Conservation (phyloP, 2,888 invertebrate genomes). For the Orgyia antiqua region DNA sequence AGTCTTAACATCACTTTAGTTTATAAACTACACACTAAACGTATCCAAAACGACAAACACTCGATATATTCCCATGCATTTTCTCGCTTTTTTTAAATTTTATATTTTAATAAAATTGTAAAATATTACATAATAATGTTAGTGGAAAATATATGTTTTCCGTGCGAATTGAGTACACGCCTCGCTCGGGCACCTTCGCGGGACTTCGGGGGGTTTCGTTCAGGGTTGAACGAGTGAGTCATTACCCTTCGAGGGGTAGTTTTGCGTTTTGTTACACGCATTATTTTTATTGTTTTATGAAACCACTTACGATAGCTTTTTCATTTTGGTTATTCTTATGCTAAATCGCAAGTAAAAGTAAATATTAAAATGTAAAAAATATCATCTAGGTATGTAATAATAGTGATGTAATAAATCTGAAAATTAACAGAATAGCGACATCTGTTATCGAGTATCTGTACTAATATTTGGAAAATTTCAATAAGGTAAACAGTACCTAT, state of each 20-base stretch:
- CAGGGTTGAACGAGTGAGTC: slow-evolving; percentile 58
- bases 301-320: no score
- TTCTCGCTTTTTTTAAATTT: slow-evolving; percentile 16
- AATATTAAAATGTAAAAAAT: no score
- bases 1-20: slow-evolving; percentile 18
- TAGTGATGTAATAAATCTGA: no score
- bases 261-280: slow-evolving; percentile 56
- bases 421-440: no score
- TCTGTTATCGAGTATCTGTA: no score
- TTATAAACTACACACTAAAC: slow-evolving; percentile 18
- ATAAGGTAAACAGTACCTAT: no score
- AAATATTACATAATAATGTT: slow-evolving; percentile 63
- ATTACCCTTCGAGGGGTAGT: slow-evolving; percentile 59
- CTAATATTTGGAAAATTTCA: no score
- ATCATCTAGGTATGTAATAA: no score
- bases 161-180: slow-evolving; percentile 44
- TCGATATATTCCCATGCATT: slow-evolving; percentile 23
- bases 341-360: no score
- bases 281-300: not conserved
- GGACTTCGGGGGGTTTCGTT: slow-evolving; percentile 38
- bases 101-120: slow-evolving; percentile 35
- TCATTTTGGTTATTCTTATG: no score
- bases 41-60: slow-evolving; percentile 16
- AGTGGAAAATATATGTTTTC: slow-evolving; percentile 54
- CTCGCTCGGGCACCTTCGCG: slow-evolving; percentile 43